Evolutionary conservation across 2,113 vertebrate genomes (phyloP).

Genomic region (Fulica atra): DNA sequence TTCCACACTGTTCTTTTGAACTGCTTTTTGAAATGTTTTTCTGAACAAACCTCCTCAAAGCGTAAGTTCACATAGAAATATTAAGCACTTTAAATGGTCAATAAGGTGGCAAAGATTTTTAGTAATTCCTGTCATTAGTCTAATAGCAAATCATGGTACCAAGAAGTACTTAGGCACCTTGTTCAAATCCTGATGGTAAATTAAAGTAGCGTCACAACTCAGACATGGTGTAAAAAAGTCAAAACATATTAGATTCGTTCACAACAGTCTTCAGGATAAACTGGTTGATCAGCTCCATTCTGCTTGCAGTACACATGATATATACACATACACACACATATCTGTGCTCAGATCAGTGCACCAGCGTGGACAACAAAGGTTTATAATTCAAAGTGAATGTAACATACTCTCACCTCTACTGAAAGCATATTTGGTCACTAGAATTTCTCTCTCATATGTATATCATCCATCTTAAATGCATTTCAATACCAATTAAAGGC

Average conservation of each 20-base stretch:
- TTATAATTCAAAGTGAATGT: neutral
- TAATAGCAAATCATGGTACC: conserved; percentile 67
- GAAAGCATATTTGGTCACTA: neutral
- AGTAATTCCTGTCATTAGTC: conserved; percentile 65
- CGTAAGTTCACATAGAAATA: conserved; percentile 36
- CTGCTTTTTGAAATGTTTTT: conserved; percentile 43
- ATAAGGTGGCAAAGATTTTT: conserved; percentile 61
- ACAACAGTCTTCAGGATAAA: neutral
- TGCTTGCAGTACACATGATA: fast-evolving
- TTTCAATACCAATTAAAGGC: neutral
- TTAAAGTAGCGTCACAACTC: conserved; percentile 46
- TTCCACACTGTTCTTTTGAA: conserved; percentile 63
- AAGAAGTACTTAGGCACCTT: conserved; percentile 37
- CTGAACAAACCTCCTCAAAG: conserved; percentile 48
- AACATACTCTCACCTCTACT: neutral
- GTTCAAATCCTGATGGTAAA: conserved; percentile 43
- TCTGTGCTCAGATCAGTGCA: neutral
- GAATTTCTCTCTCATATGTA: neutral
- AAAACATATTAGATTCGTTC: conserved; percentile 20
- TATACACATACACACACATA: neutral
- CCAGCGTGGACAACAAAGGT: neutral
- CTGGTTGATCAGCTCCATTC: neutral
- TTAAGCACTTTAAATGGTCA: conserved; percentile 57
- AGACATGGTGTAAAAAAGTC: conserved; percentile 2
- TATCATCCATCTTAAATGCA: neutral